phyloP scores from a whole-genome alignment of 2,888 invertebrate genomes.

The Apoda limacodes region DNA sequence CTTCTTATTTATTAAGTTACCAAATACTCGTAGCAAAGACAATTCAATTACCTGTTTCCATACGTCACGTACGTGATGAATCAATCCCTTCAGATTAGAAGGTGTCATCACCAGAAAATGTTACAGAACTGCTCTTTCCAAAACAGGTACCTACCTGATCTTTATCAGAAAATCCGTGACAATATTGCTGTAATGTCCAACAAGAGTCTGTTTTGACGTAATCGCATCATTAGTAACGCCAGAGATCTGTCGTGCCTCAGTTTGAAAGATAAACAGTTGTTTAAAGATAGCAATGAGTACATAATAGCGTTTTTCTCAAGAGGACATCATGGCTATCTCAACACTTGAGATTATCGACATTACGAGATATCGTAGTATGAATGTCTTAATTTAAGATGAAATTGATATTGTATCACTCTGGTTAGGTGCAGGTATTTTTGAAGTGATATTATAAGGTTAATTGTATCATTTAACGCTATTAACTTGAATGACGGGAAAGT shows the following conservation, averaged over 20 bases:
- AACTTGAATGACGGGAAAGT: too few species aligned
- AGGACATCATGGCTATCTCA: slow-evolving; percentile 22
- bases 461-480: too few species aligned
- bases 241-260: background rate
- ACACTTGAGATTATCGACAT: slow-evolving; percentile 22
- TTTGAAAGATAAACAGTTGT: background rate
- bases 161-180: slow-evolving; percentile 16
- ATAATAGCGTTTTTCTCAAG: slow-evolving; percentile 11
- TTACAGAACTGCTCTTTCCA: too few species aligned
- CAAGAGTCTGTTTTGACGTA: slow-evolving; percentile 18
- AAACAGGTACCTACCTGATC: too few species aligned
- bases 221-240: slow-evolving; percentile 10
- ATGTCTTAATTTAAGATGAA: slow-evolving; percentile 21
- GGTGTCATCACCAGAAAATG: too few species aligned
- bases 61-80: too few species aligned
- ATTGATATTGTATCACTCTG: slow-evolving; percentile 15
- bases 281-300: background rate
- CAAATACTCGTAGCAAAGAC: too few species aligned
- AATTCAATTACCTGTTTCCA: too few species aligned
- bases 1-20: too few species aligned
- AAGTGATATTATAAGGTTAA: too few species aligned
- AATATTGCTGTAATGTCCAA: slow-evolving; percentile 19
- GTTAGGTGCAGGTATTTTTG: too few species aligned
- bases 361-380: slow-evolving; percentile 15
- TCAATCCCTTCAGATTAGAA: too few species aligned